phyloP scores from a whole-genome alignment of 1,140 invertebrate genomes.

The Cotesia chilonis region DNA sequence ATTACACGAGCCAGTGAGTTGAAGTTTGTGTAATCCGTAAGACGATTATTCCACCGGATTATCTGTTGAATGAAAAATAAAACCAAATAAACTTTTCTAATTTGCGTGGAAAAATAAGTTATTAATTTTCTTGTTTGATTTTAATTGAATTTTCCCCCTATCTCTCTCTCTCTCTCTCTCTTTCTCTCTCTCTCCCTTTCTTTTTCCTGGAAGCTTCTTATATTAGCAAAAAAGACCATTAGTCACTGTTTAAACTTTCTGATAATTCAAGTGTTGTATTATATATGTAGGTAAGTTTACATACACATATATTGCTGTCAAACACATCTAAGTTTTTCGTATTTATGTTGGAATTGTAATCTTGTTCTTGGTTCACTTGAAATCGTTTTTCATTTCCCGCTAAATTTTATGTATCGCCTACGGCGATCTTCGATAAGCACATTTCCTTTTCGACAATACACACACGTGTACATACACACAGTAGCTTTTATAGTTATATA shows the following conservation, averaged over 20 bases:
- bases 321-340: slow-evolving; percentile 3
- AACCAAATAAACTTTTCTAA: not conserved
- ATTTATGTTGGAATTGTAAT: slow-evolving; percentile 19
- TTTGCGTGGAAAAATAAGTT: not conserved
- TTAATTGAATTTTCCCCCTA: too few relatives aligned
- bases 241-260: slow-evolving; percentile 2
- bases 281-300: not conserved
- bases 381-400: slow-evolving; percentile 21
- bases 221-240: not conserved
- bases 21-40: slow-evolving; percentile 13
- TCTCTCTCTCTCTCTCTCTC: too few relatives aligned
- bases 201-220: too few relatives aligned
- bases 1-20: slow-evolving; percentile 17
- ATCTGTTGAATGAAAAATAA: slow-evolving; percentile 3
- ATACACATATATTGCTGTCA: slow-evolving; percentile 12
- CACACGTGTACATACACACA: not conserved
- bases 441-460: slow-evolving; percentile 32
- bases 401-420: slow-evolving; percentile 36
- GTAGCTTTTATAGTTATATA: too few relatives aligned
- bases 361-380: slow-evolving; percentile 7
- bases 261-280: not conserved
- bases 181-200: too few relatives aligned
- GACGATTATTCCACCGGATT: not conserved
- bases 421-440: slow-evolving; percentile 38
- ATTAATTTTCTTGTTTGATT: too few relatives aligned